A percentile compares a stretch with the other conserved stretches of the same genome.
Evolutionary conservation across 1,140 invertebrate species (phyloP).

Genomic region (Drosophila tsacasi): DNA sequence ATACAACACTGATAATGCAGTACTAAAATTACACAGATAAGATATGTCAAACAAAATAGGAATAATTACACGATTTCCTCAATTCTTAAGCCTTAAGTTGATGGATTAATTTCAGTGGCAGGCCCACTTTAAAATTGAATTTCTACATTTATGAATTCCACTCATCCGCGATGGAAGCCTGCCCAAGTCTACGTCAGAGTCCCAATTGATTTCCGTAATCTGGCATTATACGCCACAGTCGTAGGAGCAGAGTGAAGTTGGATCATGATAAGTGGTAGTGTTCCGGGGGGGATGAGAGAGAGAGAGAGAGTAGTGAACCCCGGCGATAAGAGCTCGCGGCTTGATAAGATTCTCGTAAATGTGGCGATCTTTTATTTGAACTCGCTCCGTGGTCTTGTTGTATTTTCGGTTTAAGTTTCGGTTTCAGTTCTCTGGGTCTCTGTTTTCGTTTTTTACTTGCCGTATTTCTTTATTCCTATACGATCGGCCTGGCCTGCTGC

Average conservation of each 20-base stretch:
- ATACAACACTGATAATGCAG: not conserved
- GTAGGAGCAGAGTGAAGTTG: constrained; percentile 30
- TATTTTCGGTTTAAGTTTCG: constrained; percentile 20
- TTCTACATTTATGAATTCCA: constrained; percentile 19
- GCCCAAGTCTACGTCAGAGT: constrained; percentile 40
- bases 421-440: constrained; percentile 27
- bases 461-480: constrained; percentile 49
- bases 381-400: constrained; percentile 40
- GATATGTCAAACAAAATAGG: not conserved
- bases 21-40: not conserved
- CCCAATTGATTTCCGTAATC: constrained; percentile 59
- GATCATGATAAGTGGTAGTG: constrained; percentile 30
- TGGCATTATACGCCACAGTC: not conserved
- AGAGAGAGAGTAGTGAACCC: not conserved
- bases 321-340: constrained; percentile 51
- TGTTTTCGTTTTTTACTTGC: constrained; percentile 41
- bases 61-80: not conserved
- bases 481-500: constrained; percentile 50
- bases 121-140: not conserved
- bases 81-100: not conserved
- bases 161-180: constrained; percentile 18
- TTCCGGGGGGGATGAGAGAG: constrained; percentile 15
- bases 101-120: constrained; percentile 3
- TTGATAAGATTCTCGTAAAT: constrained; percentile 63
- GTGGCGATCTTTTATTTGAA: constrained; percentile 41